A percentile compares a stretch with the other conserved stretches of the same genome.
phyloP scores from a whole-genome alignment of 2,888 invertebrate species.

The Rhamnusium bicolor region DNA sequence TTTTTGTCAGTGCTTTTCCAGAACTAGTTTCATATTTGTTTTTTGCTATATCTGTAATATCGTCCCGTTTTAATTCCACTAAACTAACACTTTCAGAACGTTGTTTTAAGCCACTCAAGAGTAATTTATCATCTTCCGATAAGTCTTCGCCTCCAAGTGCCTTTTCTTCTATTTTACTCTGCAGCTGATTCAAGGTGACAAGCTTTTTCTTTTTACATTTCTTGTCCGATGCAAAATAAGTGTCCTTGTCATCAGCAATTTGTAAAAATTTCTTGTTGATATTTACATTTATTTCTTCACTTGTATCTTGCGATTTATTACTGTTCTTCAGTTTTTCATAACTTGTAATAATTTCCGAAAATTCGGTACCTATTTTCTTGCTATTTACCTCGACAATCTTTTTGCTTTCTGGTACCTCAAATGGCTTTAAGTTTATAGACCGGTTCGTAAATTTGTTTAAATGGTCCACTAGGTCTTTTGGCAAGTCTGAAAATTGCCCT shows the following conservation, averaged over 20 bases:
- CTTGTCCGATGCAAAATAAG: constrained; percentile 32
- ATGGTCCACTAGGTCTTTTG: constrained; percentile 73
- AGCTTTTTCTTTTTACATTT: constrained; percentile 26
- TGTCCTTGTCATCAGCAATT: constrained; percentile 20
- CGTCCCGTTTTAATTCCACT: constrained; percentile 34
- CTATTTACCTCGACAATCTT: constrained; percentile 63
- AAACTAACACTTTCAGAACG: not conserved
- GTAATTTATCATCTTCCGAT: not conserved
- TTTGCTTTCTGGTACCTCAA: constrained; percentile 57
- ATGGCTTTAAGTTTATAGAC: constrained; percentile 59
- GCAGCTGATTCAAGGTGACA: constrained; percentile 61
- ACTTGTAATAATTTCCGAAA: constrained; percentile 71
- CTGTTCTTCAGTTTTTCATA: constrained; percentile 69
- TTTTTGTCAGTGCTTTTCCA: constrained; percentile 45
- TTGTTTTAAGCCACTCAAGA: not conserved
- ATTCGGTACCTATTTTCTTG: constrained; percentile 58
- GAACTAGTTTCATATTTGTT: constrained; percentile 49
- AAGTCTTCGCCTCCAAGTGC: not conserved
- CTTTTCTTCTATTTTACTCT: constrained; percentile 53
- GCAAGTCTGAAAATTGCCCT: constrained; percentile 72
- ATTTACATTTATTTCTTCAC: constrained; percentile 30
- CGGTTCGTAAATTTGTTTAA: constrained; percentile 79
- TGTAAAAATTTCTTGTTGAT: not conserved
- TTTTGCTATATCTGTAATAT: constrained; percentile 39
- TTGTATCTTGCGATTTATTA: constrained; percentile 52